These are phyloP conservation scores for Dicranocentrus wangi DNA, from an alignment of 2,888 invertebrate species.

Conservation along the genomic window DNA sequence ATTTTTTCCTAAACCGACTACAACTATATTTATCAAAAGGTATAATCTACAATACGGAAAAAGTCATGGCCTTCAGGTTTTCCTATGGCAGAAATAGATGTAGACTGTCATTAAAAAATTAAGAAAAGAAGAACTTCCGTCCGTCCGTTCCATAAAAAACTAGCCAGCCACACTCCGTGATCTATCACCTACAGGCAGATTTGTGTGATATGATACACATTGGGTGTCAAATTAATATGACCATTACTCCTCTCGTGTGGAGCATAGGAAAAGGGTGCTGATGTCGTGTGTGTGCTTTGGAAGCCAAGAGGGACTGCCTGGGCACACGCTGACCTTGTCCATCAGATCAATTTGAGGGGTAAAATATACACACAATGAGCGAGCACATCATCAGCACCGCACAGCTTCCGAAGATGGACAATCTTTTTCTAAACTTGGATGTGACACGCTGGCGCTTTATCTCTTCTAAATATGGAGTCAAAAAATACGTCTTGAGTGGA, in stretches of 20 bases:
- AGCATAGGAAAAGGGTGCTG: background rate
- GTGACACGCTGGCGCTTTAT: constrained; percentile 5
- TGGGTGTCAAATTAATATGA: constrained; percentile 60
- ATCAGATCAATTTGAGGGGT: constrained; percentile 42
- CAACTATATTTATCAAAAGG: background rate
- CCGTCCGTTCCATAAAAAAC: constrained; percentile 29
- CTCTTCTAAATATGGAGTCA: constrained; percentile 47
- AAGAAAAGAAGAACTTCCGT: constrained; percentile 45
- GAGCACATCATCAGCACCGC: background rate
- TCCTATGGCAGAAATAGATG: constrained; percentile 26
- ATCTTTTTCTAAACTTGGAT: constrained; percentile 51
- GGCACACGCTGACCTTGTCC: constrained; percentile 52
- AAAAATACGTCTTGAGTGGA: background rate
- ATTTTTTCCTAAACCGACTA: no score
- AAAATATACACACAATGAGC: background rate
- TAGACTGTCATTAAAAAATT: constrained; percentile 56
- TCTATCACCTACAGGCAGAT: constrained; percentile 34
- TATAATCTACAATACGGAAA: constrained; percentile 42
- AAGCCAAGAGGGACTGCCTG: constrained; percentile 10
- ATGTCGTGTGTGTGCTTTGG: no score
- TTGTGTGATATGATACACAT: constrained; percentile 38
- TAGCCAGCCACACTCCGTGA: background rate
- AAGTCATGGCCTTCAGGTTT: constrained; percentile 36
- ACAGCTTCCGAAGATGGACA: constrained; percentile 58
- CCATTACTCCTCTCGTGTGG: constrained; percentile 33